Evolutionary conservation across 2,113 vertebrate species (phyloP).

Genomic region (Brachirus orientalis): DNA sequence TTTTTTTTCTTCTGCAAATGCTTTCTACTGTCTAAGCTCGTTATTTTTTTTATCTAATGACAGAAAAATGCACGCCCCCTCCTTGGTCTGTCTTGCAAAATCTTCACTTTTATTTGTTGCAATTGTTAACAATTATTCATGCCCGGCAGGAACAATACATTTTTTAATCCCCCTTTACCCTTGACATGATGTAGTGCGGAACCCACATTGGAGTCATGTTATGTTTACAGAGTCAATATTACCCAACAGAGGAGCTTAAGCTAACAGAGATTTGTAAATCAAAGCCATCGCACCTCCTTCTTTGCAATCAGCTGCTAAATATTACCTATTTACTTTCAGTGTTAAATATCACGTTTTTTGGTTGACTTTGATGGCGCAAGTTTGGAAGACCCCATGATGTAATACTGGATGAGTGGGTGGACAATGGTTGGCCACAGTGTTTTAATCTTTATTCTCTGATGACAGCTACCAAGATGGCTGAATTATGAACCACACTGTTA

Average conservation of each 20-base stretch:
- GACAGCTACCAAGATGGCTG: too few species aligned
- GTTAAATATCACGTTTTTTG: not conserved
- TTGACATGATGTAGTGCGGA: too few species aligned
- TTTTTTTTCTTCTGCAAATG: too few species aligned
- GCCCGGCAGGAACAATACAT: too few species aligned
- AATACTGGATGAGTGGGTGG: not conserved
- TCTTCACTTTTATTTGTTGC: too few species aligned
- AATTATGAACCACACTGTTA: too few species aligned
- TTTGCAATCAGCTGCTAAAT: constrained; percentile 18
- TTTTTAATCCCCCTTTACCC: too few species aligned
- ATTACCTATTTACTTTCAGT: not conserved
- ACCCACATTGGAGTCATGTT: constrained; percentile 32
- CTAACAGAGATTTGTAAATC: constrained; percentile 37
- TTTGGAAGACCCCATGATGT: not conserved
- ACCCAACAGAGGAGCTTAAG: constrained; percentile 54
- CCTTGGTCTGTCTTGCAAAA: too few species aligned
- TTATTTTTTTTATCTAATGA: too few species aligned
- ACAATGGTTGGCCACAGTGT: not conserved
- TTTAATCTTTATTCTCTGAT: not conserved
- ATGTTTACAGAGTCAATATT: constrained; percentile 70
- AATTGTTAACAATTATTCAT: too few species aligned
- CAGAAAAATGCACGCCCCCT: too few species aligned
- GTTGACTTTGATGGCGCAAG: not conserved
- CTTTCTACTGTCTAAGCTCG: too few species aligned
- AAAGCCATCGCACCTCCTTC: not conserved